These are phyloP conservation scores for Peromyscus californicus DNA, from an alignment of 2,113 vertebrate genomes.

Conservation along the genomic window DNA sequence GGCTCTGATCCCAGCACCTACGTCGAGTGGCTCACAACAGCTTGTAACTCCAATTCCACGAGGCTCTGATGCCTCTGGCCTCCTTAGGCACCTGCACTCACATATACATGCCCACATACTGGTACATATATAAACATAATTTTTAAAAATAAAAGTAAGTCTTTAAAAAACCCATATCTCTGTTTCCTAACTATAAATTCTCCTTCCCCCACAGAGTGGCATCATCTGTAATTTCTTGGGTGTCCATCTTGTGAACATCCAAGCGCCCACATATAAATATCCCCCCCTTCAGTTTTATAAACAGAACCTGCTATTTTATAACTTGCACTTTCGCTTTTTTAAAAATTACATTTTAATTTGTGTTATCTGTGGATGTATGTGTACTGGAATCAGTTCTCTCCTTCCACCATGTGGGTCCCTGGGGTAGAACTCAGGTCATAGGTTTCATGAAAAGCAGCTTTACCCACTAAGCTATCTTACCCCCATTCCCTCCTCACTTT, in stretches of 20 bases:
- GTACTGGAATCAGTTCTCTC: background rate
- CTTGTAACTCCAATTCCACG: background rate
- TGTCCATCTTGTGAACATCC: background rate
- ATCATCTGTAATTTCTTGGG: background rate
- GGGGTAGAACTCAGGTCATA: background rate
- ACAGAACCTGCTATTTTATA: background rate
- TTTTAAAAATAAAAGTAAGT: background rate
- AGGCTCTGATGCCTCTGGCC: background rate
- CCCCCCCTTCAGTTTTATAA: background rate
- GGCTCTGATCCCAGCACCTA: background rate
- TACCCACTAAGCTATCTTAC: background rate
- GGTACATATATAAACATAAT: background rate
- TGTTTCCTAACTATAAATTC: background rate
- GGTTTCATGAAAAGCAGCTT: background rate
- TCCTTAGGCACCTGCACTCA: background rate
- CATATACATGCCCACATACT: too few relatives aligned
- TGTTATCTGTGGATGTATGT: background rate
- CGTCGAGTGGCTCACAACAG: background rate
- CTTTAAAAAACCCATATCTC: background rate
- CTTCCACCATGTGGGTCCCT: background rate
- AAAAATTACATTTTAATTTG: background rate
- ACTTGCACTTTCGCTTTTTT: background rate
- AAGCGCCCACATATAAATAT: background rate
- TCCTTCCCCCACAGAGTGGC: background rate
- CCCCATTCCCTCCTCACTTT: too few relatives aligned